Evolutionary conservation across 2,113 vertebrate genomes (phyloP), one percentile per base, ranked within the genome.

Genomic region (Boleophthalmus pectinirostris): DNA sequence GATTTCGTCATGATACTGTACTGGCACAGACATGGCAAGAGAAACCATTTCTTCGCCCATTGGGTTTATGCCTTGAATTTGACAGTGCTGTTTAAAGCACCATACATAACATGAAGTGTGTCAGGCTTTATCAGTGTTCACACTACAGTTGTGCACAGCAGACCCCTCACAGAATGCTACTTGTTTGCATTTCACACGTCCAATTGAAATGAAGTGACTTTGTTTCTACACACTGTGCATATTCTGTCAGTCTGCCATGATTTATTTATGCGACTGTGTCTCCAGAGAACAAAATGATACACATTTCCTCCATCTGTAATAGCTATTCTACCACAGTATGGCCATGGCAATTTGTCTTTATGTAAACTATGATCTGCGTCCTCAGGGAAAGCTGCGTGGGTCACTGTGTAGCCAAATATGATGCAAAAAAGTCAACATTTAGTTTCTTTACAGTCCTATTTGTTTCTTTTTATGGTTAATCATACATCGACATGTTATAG

Each of bases 261-360:
- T 93, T 90, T 92, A 93, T 93, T 89, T 88, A 89, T 87, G 74
- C 68, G 71, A 76, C 82, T 80, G 64, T 82, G 74, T 84, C 84
- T 82, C 87, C 69, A 56, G 85, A 87, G 87, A 92, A 82, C 83
- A 67, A 89, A 88, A 80, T 87, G 87, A 87, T 93, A 75, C 85
- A 87, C 83, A 86, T 82, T 86, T 78, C 85, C 77, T 86, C 88
- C 75, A 78, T 86, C 90, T 83, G 82, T 87, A 86, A 92, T 92
- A 91, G 85, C 86, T 91, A 93, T 91, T 85, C 90, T 84, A 85
- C 82, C 81, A 82, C 85, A 81, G 82, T 81, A 84, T 87, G 53
- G 65, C 82, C 66, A 47, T 11, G 66, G 88, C 83, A 86, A 91
- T 92, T 92, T 88, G 88, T 93, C 90, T 92, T 92, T 91, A 92